These are phyloP conservation scores for Hylomyscus alleni DNA, from an alignment of 2,797 vertebrate species.

Conservation along the genomic window DNA sequence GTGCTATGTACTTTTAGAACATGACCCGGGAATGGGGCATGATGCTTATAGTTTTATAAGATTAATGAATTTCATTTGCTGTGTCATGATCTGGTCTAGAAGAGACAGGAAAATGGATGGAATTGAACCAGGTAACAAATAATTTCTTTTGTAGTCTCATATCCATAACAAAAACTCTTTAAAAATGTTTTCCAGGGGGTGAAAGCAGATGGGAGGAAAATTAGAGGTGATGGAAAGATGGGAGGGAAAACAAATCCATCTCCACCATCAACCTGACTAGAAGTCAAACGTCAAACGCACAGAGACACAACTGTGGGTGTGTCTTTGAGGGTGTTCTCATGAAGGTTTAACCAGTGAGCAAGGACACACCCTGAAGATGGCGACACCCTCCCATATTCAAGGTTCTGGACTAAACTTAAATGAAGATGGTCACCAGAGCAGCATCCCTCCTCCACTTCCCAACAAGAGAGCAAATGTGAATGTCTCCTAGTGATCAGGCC, in stretches of 20 bases:
- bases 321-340: not conserved
- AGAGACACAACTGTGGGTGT: not conserved
- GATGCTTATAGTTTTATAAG: not conserved
- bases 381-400: not conserved
- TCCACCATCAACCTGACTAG: not conserved
- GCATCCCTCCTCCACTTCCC: not conserved
- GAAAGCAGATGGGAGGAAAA: too few relatives aligned
- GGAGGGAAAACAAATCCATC: not conserved
- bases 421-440: not conserved
- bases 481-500: too few relatives aligned
- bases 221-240: rapidly evolving
- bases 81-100: not conserved
- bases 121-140: not conserved
- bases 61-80: not conserved
- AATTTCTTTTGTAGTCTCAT: not conserved
- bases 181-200: not conserved
- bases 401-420: not conserved
- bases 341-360: not conserved
- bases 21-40: not conserved
- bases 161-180: not conserved
- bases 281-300: not conserved
- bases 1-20: not conserved
- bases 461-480: not conserved
- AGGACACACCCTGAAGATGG: not conserved
- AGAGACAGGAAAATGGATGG: not conserved